Percentiles rank a stretch among this genome's conserved stretches.
Conservation (phyloP, 1,140 invertebrate genomes). For the Argopecten irradians region DNA sequence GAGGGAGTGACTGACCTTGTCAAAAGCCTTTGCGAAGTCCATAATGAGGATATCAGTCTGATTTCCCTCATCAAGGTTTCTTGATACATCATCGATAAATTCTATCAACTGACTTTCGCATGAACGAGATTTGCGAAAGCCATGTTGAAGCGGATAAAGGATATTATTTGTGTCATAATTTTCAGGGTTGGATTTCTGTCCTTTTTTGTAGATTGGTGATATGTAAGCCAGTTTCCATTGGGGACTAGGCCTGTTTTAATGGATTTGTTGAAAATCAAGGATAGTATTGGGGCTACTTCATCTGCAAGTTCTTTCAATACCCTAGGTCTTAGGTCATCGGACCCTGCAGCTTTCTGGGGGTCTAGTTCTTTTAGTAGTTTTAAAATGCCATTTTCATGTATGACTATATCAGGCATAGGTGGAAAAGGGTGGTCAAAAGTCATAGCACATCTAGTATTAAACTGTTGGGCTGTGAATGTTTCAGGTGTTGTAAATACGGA, state of each 20-base stretch:
- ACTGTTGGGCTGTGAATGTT: background rate
- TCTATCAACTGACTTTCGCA: too few species aligned
- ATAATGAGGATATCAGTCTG: too few species aligned
- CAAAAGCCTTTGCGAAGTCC: too few species aligned
- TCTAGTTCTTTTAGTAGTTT: background rate
- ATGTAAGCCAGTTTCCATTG: background rate
- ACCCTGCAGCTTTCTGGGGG: background rate
- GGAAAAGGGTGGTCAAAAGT: background rate
- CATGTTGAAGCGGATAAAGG: too few species aligned
- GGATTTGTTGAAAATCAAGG: background rate
- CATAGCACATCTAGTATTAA: background rate
- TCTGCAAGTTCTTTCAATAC: background rate
- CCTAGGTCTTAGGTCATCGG: background rate
- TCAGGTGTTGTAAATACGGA: background rate
- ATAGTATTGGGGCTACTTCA: background rate
- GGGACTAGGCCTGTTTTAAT: background rate
- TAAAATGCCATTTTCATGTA: background rate
- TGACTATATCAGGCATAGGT: background rate
- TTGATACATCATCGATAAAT: too few species aligned
- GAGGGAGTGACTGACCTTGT: too few species aligned
- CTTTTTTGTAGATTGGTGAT: background rate
- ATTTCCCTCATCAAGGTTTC: too few species aligned
- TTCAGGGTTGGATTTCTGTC: too few species aligned
- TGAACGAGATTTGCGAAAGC: too few species aligned
- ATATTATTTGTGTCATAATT: too few species aligned